These are phyloP conservation scores for Acromyrmex echinatior DNA, from an alignment of 1,140 invertebrate species.

Conservation along the genomic window DNA sequence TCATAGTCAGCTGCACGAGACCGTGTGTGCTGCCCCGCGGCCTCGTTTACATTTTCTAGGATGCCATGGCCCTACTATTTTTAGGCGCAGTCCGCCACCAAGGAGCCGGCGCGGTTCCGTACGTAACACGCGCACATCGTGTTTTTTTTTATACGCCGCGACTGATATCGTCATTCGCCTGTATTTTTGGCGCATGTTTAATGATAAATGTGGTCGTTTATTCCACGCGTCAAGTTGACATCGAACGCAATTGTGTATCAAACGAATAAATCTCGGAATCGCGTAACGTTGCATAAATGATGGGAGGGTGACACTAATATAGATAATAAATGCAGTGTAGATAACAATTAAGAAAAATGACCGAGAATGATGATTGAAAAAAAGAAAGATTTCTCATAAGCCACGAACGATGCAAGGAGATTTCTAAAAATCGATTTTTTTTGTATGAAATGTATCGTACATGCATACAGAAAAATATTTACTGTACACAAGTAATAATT, in stretches of 20 bases:
- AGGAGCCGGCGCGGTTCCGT: conserved; percentile 63
- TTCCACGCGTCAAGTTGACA: conserved; percentile 5
- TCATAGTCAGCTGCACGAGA: conserved; percentile 81
- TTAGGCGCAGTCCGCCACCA: conserved; percentile 70
- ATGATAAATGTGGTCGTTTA: conserved; percentile 26
- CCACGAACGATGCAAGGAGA: neutral
- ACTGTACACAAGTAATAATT: too few relatives aligned
- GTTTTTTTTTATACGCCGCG: neutral
- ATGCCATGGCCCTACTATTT: conserved; percentile 75
- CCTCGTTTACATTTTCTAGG: conserved; percentile 77
- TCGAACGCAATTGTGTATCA: conserved; percentile 11
- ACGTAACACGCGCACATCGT: conserved; percentile 2
- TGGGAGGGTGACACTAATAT: neutral
- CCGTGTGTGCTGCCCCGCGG: conserved; percentile 66
- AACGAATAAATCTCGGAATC: conserved; percentile 15
- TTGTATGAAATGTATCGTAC: neutral
- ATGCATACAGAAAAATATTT: too few relatives aligned
- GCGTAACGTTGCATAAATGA: neutral
- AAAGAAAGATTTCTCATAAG: neutral
- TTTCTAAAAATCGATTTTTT: neutral
- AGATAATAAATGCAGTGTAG: neutral
- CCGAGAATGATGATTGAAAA: neutral
- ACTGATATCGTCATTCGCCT: conserved; percentile 28
- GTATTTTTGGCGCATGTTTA: conserved; percentile 46
- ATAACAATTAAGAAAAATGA: neutral